A percentile compares a stretch with the other conserved stretches of the same genome.
Evolutionary conservation across 2,113 vertebrate genomes (phyloP).

Genomic region (Pelvicachromis taeniatus): DNA sequence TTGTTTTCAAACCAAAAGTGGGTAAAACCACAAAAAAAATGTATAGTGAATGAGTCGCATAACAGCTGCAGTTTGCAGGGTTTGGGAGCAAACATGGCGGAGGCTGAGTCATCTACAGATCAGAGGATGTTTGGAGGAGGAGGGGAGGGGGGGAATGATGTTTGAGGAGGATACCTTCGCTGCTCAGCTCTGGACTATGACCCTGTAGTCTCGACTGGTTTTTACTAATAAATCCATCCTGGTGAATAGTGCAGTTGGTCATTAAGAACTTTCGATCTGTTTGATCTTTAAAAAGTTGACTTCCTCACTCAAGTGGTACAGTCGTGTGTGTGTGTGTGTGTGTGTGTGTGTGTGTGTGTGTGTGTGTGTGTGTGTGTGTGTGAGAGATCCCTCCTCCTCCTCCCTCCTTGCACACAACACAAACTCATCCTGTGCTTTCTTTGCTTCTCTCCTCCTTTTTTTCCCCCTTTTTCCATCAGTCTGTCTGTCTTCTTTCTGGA

Average conservation of each 20-base stretch:
- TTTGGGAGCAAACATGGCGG: conserved; percentile 66
- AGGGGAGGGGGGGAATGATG: neutral
- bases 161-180: neutral
- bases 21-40: neutral
- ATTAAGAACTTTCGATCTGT: neutral
- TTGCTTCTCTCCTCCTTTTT: neutral
- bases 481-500: conserved; percentile 48
- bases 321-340: conserved; percentile 15
- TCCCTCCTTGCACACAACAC: neutral
- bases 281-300: neutral
- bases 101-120: conserved; percentile 63
- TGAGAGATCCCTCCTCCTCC: conserved; percentile 6
- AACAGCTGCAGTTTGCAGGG: conserved; percentile 36
- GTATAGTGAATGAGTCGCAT: neutral
- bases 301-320: conserved; percentile 1
- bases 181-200: neutral
- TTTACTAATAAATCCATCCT: neutral
- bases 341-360: no score
- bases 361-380: no score
- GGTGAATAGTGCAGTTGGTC: neutral
- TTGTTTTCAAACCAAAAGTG: neutral
- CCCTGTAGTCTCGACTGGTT: neutral
- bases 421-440: conserved; percentile 14
- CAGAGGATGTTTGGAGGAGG: conserved; percentile 22
- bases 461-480: neutral